Conservation (phyloP, 2,797 vertebrate genomes). For the Gobionotothen gibberifrons region DNA sequence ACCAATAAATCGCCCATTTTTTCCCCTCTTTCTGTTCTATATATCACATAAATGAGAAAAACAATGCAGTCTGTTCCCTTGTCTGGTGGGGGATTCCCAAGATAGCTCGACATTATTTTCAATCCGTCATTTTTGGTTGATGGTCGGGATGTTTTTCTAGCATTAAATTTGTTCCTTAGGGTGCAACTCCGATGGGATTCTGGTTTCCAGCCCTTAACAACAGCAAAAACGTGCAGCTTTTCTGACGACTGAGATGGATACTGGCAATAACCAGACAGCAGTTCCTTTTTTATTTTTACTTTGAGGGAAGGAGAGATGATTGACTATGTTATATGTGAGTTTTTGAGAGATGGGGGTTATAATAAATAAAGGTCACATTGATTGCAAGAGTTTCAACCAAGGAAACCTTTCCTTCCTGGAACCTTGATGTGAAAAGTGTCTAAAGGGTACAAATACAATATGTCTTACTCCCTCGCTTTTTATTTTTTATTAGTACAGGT, state of each 20-base stretch:
- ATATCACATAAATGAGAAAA: constrained; percentile 88
- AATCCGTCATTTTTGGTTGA: constrained; percentile 89
- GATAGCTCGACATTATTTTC: constrained; percentile 88
- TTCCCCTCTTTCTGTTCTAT: constrained; percentile 85
- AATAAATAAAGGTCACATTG: constrained; percentile 87
- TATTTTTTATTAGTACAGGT: constrained; percentile 20
- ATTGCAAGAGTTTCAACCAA: constrained; percentile 79
- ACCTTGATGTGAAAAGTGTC: constrained; percentile 73
- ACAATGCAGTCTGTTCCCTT: constrained; percentile 87
- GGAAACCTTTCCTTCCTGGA: constrained; percentile 74
- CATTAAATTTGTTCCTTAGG: constrained; percentile 87
- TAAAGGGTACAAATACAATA: constrained; percentile 61
- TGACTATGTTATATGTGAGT: constrained; percentile 86
- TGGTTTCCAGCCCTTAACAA: constrained; percentile 86
- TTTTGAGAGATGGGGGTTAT: constrained; percentile 85
- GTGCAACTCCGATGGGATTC: constrained; percentile 86
- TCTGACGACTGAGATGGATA: constrained; percentile 88
- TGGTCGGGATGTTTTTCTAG: constrained; percentile 88
- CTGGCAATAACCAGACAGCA: constrained; percentile 87
- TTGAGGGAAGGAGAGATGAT: constrained; percentile 85
- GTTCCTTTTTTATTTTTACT: constrained; percentile 86
- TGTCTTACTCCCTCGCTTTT: constrained; percentile 19
- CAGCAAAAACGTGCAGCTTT: constrained; percentile 87
- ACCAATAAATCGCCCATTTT: constrained; percentile 86
- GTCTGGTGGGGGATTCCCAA: constrained; percentile 87